These are phyloP conservation scores for Nomada flava DNA, from an alignment of 2,888 invertebrate genomes.

Conservation along the genomic window DNA sequence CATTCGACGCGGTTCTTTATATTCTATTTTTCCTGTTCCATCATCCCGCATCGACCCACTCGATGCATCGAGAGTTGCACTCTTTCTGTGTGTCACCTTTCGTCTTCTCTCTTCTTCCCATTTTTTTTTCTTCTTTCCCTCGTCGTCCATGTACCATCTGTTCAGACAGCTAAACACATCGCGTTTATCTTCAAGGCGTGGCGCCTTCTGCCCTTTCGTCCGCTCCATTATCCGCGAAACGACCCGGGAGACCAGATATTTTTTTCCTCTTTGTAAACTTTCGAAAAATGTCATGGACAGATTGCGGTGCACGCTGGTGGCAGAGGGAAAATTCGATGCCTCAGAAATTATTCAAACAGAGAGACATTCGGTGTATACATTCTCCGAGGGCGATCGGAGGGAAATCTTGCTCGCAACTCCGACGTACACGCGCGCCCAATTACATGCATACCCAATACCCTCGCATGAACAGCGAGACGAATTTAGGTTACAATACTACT, in stretches of 20 bases:
- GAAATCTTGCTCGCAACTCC: no score
- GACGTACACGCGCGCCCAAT: not conserved
- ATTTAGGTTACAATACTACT: not conserved
- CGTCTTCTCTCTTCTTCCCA: no score
- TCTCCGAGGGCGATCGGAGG: no score
- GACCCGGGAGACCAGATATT: not conserved
- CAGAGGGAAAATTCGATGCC: no score
- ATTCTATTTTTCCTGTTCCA: constrained; percentile 18
- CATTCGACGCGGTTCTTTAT: constrained; percentile 18
- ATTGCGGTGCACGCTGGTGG: no score
- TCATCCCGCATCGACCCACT: not conserved
- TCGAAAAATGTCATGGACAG: no score
- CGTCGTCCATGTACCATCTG: no score
- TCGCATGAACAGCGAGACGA: not conserved
- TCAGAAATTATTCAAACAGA: no score
- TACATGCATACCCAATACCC: no score
- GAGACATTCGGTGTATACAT: no score
- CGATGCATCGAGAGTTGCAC: not conserved
- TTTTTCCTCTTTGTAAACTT: no score
- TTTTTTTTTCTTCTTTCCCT: not conserved
- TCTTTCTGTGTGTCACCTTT: not conserved
- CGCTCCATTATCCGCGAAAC: not conserved
- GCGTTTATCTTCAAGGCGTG: not conserved
- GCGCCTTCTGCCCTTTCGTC: not conserved
- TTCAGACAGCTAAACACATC: not conserved